Percentiles rank a stretch among this genome's conserved stretches.
These are phyloP conservation scores for Perca flavescens DNA, from an alignment of 2,113 vertebrate species.

Conservation along the genomic window DNA sequence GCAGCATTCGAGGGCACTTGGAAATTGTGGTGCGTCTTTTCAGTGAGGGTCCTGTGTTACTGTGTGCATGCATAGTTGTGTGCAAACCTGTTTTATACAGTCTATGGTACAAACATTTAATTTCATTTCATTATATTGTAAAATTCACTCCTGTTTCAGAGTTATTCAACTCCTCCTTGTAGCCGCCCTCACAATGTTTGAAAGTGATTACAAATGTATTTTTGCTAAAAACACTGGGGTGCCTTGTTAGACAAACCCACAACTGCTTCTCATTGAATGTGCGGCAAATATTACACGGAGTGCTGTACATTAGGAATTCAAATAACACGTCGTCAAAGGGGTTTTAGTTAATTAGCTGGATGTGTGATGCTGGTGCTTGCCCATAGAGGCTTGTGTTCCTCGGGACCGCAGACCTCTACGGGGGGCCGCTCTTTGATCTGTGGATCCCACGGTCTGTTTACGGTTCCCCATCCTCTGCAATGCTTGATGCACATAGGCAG, in stretches of 20 bases:
- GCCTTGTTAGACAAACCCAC: conserved; percentile 79
- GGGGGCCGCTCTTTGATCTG: conserved; percentile 74
- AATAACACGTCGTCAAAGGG: conserved; percentile 67
- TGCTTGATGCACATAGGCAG: conserved; percentile 41
- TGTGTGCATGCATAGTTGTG: conserved; percentile 4
- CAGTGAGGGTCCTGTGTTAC: conserved; percentile 13
- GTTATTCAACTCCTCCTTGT: conserved; percentile 37
- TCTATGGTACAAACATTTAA: too few relatives aligned
- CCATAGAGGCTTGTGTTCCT: conserved; percentile 64
- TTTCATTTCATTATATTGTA: conserved; percentile 21
- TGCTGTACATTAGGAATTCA: conserved; percentile 74
- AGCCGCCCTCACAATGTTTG: conserved; percentile 26
- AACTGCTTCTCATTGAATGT: conserved; percentile 62
- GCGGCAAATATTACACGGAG: conserved; percentile 65
- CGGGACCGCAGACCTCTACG: conserved; percentile 45
- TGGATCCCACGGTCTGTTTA: conserved; percentile 68
- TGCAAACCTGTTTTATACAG: background rate
- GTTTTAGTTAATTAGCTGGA: conserved; percentile 77
- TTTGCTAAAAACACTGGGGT: conserved; percentile 72
- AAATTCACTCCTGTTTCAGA: conserved; percentile 13
- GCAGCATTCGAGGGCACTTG: conserved; percentile 44
- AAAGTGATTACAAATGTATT: conserved; percentile 75
- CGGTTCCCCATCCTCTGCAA: conserved; percentile 51
- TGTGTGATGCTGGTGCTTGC: conserved; percentile 64
- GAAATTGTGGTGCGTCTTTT: conserved; percentile 28